Conservation (phyloP, 2,888 invertebrate species). For the Tipula vernalis region DNA sequence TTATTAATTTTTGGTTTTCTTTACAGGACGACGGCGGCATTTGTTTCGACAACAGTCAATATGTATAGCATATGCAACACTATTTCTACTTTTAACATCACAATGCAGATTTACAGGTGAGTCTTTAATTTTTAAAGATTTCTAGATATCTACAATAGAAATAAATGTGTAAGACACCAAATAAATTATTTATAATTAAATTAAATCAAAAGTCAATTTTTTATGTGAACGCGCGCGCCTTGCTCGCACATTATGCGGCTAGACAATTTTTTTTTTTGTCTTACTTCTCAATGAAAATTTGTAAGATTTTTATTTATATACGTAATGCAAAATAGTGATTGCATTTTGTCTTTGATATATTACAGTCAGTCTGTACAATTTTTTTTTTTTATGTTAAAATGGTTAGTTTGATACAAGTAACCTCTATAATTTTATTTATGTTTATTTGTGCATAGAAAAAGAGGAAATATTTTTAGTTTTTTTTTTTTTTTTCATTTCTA, state of each 20-base stretch:
- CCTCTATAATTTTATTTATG: not conserved
- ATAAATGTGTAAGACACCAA: not conserved
- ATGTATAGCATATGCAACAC: not conserved
- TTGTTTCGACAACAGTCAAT: not conserved
- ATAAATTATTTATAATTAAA: not conserved
- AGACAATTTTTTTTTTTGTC: not conserved
- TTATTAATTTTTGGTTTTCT: not conserved
- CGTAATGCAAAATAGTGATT: constrained; percentile 4
- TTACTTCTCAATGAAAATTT: constrained; percentile 4
- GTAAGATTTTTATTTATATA: not conserved
- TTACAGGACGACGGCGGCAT: not conserved
- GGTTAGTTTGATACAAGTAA: constrained; percentile 4
- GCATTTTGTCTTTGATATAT: constrained; percentile 4
- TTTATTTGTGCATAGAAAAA: not conserved
- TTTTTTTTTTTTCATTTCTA: too few relatives aligned
- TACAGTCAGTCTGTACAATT: not conserved
- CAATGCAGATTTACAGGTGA: constrained; percentile 5
- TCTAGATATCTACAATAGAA: too few relatives aligned
- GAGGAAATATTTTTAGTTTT: not conserved
- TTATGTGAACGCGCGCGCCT: not conserved
- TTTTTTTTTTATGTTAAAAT: not conserved
- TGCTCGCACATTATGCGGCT: not conserved
- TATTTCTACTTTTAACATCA: constrained; percentile 4
- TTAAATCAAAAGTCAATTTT: not conserved
- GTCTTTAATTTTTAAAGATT: not conserved